Base-by-base conservation (phyloP, 2,888 invertebrate genomes). In the Brachyopa scutellaris region DNA sequence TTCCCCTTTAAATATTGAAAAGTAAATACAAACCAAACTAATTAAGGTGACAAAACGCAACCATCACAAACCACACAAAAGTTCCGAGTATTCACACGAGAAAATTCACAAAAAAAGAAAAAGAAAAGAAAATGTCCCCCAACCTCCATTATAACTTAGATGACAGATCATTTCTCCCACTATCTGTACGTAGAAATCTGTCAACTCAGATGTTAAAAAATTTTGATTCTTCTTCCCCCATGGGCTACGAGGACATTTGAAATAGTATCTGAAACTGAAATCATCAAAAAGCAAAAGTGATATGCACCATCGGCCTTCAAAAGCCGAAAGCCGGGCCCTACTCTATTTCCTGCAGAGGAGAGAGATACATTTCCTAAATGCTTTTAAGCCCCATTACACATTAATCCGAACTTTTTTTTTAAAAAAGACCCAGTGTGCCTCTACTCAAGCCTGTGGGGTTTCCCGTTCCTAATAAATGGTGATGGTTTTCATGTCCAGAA, bases 281-380 rank as follows among this genome's bases (percentile, higher is more conserved):
- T 61, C 31, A 31, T 33, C 45, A 61, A 61, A 72, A 53, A 64
- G 36, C 47, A 73, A 73, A 73, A 73, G 62, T 73, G 17, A 55
- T 38, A 38, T 64, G 26, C 26, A 4, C 55, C 13, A 61, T 61
- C 55, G 67, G 38, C 76, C 47, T 69, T 61, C 31, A 61, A 51
- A 61, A 62, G 53, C 61, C 61, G 69, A 61, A n/a, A n/a, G n/a
- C n/a, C n/a, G n/a, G n/a, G n/a, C 76, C 61, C 66, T 74, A 26
- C 66, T 51, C 11, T 17, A 53, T 42, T 61, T 53, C 23, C 53
- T 19, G 19, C 9, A 9, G 7, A 13, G 8, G 31, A 49, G 31
- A 31, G 13, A 29, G 15, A 19, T 17, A 38, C 23, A 36, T 40
- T 55, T 23, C 45, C 17, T 42, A 42, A 51, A 53, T 59, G 57